Evolutionary conservation across 2,113 vertebrate species (phyloP), one percentile per base, ranked within the genome.

Genomic region (Pomatostomus ruficeps): DNA sequence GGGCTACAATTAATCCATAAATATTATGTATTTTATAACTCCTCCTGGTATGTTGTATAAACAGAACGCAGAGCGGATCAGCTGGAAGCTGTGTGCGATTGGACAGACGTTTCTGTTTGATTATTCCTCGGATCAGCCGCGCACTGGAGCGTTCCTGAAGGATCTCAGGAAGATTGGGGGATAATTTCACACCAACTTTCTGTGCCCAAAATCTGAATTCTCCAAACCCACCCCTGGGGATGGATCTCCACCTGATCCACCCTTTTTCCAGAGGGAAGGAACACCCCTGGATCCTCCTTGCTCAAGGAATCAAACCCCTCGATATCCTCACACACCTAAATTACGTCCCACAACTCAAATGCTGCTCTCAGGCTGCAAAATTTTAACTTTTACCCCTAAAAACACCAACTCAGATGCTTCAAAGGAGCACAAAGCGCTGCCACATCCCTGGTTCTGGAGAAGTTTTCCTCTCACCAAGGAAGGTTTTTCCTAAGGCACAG

Each of bases 1-100:
- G 75, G 79, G 84, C 95, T 91, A 63, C 75, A 96, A 95, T 93
- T 94, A 97, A 89, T 87, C 95, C 92, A 54, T 93, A 95, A 96
- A 95, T 87, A 97, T 78, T 52, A 88, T 14, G 36, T 51, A 82
- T 85, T 91, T 96, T 87, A 72, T 43, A 97, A 87, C 87, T 94
- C 75, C 10, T 66, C 36, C 31, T 54, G 89, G 63, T 73, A 73
- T 14, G 22, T 45, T 95, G 91, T 81, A 79, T 43, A 87, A 94
- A 95, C 91, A 96, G 42, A 95, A 81, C 0, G 78, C 86, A 95
- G 54, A 86, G 72, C 1, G 85, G 88, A 97, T 84, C 62, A 89
- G 91, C 52, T 71, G 95, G 79, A 96, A 93, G 82, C 67, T 49
- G 18, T 22, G 88, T 46, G 59, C 57, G 86, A 68, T 42, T 82